These are phyloP conservation scores for Halcyon chelicuti DNA, from an alignment of 2,797 vertebrate genomes.

Conservation along the genomic window DNA sequence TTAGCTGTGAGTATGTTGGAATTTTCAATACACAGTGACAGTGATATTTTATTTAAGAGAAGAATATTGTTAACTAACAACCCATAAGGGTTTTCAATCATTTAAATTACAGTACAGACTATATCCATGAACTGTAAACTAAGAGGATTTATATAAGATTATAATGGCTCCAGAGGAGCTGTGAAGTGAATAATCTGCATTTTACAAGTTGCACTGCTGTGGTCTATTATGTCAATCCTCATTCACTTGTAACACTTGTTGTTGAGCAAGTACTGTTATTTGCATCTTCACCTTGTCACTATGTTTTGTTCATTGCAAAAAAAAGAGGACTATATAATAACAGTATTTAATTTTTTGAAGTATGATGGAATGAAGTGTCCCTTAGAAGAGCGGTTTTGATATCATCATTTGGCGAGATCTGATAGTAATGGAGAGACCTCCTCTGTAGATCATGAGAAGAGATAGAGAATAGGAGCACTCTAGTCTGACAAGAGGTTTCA, in stretches of 20 bases:
- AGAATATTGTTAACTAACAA: neutral
- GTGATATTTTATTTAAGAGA: neutral
- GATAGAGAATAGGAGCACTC: neutral
- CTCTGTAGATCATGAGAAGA: neutral
- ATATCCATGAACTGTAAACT: neutral
- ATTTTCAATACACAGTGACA: neutral
- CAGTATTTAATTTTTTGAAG: neutral
- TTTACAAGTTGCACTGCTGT: conserved; percentile 3
- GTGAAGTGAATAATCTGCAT: conserved; percentile 43
- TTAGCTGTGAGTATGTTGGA: neutral
- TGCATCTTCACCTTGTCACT: conserved; percentile 17
- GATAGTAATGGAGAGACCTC: neutral
- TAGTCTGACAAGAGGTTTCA: neutral
- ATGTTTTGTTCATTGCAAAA: neutral
- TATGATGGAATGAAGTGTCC: neutral
- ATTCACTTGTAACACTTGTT: conserved; percentile 2
- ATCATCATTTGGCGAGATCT: neutral
- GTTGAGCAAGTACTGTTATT: neutral
- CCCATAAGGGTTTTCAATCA: neutral
- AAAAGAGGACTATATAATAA: neutral
- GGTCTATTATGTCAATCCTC: conserved; percentile 27
- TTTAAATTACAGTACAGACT: conserved; percentile 1
- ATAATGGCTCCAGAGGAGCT: neutral
- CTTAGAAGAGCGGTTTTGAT: neutral
- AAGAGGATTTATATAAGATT: conserved; percentile 36